phyloP scores from a whole-genome alignment of 2,797 vertebrate genomes.

The Arnoldichthys spilopterus region DNA sequence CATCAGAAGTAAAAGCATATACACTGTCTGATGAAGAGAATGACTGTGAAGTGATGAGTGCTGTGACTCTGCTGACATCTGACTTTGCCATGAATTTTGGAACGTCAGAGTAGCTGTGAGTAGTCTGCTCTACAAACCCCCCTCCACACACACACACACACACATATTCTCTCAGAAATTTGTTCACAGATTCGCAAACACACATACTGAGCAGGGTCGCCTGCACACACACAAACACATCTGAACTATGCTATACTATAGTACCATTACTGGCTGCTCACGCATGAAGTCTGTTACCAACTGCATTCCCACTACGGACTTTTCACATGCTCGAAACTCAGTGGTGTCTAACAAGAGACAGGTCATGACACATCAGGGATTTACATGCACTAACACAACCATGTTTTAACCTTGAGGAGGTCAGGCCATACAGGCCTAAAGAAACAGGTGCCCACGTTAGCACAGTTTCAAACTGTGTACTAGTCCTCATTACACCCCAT shows the following conservation, averaged over 20 bases:
- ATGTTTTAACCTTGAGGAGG: constrained; percentile 18
- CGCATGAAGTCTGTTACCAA: constrained; percentile 23
- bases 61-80: constrained; percentile 10
- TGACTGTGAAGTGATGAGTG: constrained; percentile 14
- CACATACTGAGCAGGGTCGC: neutral
- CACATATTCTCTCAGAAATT: neutral
- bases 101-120: constrained; percentile 30
- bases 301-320: constrained; percentile 35
- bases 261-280: constrained; percentile 29
- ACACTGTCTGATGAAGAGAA: neutral
- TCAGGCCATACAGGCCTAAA: constrained; percentile 23
- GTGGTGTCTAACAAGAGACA: constrained; percentile 41
- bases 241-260: constrained; percentile 38
- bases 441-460: constrained; percentile 7
- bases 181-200: neutral
- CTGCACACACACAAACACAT: neutral
- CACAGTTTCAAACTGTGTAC: constrained; percentile 33
- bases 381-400: constrained; percentile 50
- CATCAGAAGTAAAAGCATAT: constrained; percentile 39
- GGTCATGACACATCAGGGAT: constrained; percentile 31
- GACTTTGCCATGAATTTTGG: constrained; percentile 4
- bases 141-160: neutral
- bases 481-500: neutral
- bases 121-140: constrained; percentile 29
- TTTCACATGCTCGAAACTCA: constrained; percentile 53